Percentiles rank a stretch among this genome's conserved stretches.
Conservation (phyloP, 2,797 vertebrate species). For the Phalanger gymnotis region DNA sequence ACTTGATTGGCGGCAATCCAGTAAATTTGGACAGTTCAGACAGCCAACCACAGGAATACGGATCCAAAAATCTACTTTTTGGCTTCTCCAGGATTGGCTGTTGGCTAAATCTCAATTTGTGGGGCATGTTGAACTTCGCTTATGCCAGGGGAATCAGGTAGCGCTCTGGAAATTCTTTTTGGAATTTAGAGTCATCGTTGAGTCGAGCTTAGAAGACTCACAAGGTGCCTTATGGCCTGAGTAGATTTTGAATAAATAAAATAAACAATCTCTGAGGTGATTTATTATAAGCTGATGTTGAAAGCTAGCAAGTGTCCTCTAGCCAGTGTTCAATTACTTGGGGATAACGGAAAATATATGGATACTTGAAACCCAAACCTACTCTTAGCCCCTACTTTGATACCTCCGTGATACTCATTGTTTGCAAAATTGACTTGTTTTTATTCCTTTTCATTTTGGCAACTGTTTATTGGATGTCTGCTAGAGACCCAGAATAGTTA, state of each 20-base stretch:
- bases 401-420: not conserved
- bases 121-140: not conserved
- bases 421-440: not conserved
- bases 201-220: slow-evolving; percentile 11
- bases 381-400: not conserved
- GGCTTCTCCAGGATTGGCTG: not conserved
- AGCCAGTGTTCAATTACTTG: slow-evolving; percentile 6
- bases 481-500: not conserved
- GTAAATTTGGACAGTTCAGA: slow-evolving; percentile 33
- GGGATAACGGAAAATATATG: not conserved
- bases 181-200: slow-evolving; percentile 30
- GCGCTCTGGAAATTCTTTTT: slow-evolving; percentile 12
- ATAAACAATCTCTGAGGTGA: not conserved
- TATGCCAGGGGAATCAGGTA: slow-evolving; percentile 7
- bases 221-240: not conserved
- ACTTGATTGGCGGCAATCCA: slow-evolving; percentile 11
- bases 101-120: not conserved
- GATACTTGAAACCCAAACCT: not conserved
- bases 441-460: slow-evolving; percentile 46
- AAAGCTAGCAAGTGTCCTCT: not conserved
- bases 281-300: slow-evolving; percentile 1
- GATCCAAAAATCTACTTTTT: slow-evolving; percentile 29
- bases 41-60: not conserved
- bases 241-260: not conserved
- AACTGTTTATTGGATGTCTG: not conserved